phyloP scores from a whole-genome alignment of 2,888 invertebrate species.

The Lasioglossum oenotherae region DNA sequence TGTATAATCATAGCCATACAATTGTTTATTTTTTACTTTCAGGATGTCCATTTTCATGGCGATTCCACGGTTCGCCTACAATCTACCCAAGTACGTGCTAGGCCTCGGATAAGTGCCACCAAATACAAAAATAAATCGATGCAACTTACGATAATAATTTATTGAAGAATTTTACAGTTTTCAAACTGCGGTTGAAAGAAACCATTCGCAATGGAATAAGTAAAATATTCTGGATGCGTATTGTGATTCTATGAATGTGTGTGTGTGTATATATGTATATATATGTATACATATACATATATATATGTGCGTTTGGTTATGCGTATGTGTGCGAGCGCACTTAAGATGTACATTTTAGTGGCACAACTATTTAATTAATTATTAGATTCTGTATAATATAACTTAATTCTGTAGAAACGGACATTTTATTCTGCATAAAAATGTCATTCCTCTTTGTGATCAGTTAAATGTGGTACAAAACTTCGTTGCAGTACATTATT shows the following conservation, averaged over 20 bases:
- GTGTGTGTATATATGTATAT: too few relatives aligned
- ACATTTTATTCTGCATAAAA: constrained; percentile 3
- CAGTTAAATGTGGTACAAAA: constrained; percentile 15
- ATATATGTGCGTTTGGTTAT: neutral
- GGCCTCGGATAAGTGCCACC: constrained; percentile 88
- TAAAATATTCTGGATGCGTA: neutral
- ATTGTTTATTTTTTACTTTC: constrained; percentile 80
- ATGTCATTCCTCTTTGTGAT: constrained; percentile 4
- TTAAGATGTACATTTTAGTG: constrained; percentile 25
- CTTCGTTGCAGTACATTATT: neutral
- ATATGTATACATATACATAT: neutral
- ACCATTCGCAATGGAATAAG: neutral
- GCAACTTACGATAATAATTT: constrained; percentile 58
- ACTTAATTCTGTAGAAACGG: constrained; percentile 7
- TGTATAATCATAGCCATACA: neutral
- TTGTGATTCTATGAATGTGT: neutral
- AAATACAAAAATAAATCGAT: constrained; percentile 15
- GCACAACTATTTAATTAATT: constrained; percentile 18
- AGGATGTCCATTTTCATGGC: constrained; percentile 95
- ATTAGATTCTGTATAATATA: constrained; percentile 13
- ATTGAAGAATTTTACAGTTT: constrained; percentile 22
- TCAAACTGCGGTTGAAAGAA: neutral
- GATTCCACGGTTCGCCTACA: constrained; percentile 92
- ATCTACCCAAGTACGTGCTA: constrained; percentile 94
- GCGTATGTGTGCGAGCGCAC: neutral